These are phyloP conservation scores for Troides aeacus DNA, from an alignment of 2,888 invertebrate genomes.

Conservation along the genomic window DNA sequence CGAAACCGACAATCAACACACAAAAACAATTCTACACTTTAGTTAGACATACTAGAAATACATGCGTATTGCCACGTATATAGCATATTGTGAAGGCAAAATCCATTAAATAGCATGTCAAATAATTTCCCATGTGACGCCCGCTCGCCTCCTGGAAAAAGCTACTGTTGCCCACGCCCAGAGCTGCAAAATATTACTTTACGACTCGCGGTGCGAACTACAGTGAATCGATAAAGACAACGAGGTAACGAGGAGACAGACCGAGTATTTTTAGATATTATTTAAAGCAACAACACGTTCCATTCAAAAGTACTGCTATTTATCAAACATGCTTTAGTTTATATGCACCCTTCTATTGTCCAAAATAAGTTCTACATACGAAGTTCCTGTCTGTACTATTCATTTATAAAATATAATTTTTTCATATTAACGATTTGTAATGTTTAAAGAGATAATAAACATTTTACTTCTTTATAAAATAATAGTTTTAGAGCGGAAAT, in stretches of 20 bases:
- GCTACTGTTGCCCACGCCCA: constrained; percentile 78
- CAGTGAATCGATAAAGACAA: constrained; percentile 79
- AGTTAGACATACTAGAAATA: constrained; percentile 42
- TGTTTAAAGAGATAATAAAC: too few species aligned
- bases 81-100: constrained; percentile 79
- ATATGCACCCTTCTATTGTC: too few species aligned
- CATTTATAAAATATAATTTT: too few species aligned
- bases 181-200: constrained; percentile 78
- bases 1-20: constrained; percentile 17
- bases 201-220: constrained; percentile 70
- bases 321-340: too few species aligned
- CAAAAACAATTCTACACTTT: constrained; percentile 16
- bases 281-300: neutral
- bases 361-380: too few species aligned
- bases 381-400: too few species aligned
- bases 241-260: constrained; percentile 29
- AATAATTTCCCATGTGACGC: constrained; percentile 80
- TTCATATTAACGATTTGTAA: too few species aligned
- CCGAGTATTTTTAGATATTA: neutral
- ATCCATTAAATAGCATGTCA: constrained; percentile 80
- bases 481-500: too few species aligned
- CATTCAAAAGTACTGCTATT: too few species aligned
- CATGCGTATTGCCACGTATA: constrained; percentile 71
- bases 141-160: constrained; percentile 78
- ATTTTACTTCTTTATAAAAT: too few species aligned